Conservation (phyloP, 2,888 invertebrate genomes). For the Cantharis rustica region DNA sequence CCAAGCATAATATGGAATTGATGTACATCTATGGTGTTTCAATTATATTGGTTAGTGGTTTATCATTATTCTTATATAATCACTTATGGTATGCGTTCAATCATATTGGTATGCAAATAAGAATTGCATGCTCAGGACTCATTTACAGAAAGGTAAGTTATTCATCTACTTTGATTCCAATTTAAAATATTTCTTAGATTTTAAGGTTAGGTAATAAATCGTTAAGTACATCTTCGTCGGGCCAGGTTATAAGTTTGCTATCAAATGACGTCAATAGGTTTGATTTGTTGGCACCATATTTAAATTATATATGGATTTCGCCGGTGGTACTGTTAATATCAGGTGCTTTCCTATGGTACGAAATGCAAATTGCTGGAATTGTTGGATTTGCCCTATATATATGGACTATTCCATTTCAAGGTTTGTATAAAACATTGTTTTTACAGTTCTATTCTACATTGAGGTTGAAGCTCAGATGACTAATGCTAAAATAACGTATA, state of each 20-base stretch:
- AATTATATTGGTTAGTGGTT: background rate
- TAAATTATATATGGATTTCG: constrained; percentile 87
- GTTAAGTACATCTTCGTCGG: constrained; percentile 75
- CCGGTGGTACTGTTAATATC: constrained; percentile 71
- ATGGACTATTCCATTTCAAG: constrained; percentile 82
- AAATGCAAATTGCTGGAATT: constrained; percentile 74
- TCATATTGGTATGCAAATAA: background rate
- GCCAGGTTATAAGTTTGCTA: constrained; percentile 91
- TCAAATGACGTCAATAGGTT: constrained; percentile 94
- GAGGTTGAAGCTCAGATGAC: too few species aligned
- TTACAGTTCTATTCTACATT: too few species aligned
- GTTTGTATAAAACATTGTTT: too few species aligned
- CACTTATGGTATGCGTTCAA: background rate
- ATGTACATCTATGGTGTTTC: background rate
- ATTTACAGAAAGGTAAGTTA: background rate
- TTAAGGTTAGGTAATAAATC: constrained; percentile 52
- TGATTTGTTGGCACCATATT: constrained; percentile 80
- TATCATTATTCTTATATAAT: background rate
- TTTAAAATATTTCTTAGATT: background rate
- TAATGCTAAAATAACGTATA: too few species aligned
- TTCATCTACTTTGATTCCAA: background rate
- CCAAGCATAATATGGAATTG: background rate
- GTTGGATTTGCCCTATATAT: constrained; percentile 80
- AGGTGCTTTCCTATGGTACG: constrained; percentile 76
- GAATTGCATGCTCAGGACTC: background rate